Conservation (phyloP, 2,113 vertebrate species). For the Anarhynchus alexandrinus region DNA sequence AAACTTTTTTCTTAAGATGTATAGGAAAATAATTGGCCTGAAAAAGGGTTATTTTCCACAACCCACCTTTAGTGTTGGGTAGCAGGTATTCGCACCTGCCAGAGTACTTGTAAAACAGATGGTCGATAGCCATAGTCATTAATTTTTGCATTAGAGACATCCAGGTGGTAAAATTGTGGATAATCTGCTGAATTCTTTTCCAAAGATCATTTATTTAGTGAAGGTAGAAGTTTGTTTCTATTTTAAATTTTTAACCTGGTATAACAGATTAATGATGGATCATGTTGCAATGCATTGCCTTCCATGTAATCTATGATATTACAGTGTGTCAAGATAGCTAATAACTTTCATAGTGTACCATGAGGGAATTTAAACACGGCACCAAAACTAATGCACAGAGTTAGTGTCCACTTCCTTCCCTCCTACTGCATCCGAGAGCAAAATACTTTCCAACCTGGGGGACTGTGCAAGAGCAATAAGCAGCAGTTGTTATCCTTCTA, state of each 20-base stretch:
- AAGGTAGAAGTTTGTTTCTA: background rate
- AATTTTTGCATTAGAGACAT: conserved; percentile 50
- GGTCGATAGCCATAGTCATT: conserved; percentile 40
- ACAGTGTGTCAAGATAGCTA: background rate
- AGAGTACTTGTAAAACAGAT: conserved; percentile 60
- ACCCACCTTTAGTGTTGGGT: background rate
- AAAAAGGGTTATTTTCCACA: background rate
- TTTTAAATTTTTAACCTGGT: background rate
- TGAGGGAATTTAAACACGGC: background rate
- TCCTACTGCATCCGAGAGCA: background rate
- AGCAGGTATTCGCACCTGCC: background rate
- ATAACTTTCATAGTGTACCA: background rate
- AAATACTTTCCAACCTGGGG: background rate
- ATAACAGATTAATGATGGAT: background rate
- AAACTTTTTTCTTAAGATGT: background rate
- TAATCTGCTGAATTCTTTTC: conserved; percentile 20
- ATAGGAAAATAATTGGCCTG: background rate
- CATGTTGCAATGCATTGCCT: background rate
- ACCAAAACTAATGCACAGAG: background rate
- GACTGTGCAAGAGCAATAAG: background rate
- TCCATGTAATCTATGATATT: background rate
- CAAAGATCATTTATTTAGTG: background rate
- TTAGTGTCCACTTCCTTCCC: background rate
- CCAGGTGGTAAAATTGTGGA: conserved; percentile 50
- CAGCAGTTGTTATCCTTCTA: background rate